phyloP scores from a whole-genome alignment of 2,797 vertebrate species.

The Spheniscus humboldti region DNA sequence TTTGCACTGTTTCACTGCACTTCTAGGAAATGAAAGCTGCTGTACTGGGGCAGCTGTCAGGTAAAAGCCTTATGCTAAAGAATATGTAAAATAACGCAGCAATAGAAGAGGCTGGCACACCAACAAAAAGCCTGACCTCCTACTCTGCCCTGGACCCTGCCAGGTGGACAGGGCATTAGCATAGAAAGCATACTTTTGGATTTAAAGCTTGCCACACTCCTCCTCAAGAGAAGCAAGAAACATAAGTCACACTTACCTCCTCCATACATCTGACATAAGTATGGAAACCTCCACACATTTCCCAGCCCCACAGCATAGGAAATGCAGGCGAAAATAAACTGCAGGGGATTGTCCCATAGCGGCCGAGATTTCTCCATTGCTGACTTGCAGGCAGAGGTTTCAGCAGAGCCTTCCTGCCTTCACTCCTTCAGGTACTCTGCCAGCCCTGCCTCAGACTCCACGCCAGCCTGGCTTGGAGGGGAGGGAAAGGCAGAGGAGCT shows the following conservation, averaged over 20 bases:
- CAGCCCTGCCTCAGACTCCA: slow-evolving; percentile 2
- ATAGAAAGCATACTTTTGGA: neutral
- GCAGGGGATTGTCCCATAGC: slow-evolving; percentile 82
- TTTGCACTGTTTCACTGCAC: neutral
- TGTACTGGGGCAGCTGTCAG: neutral
- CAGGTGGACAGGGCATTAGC: neutral
- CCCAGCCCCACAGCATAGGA: slow-evolving; percentile 94
- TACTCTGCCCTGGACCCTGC: neutral
- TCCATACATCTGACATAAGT: slow-evolving; percentile 93
- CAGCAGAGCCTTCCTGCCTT: neutral
- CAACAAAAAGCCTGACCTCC: neutral
- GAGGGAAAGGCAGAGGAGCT: slow-evolving; percentile 48
- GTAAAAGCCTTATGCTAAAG: neutral
- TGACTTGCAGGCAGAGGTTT: neutral
- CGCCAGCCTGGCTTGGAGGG: slow-evolving; percentile 6
- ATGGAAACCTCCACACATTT: slow-evolving; percentile 96
- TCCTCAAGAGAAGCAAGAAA: neutral
- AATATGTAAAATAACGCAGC: neutral
- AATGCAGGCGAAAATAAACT: slow-evolving; percentile 92
- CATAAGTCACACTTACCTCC: slow-evolving; percentile 82
- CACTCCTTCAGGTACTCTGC: slow-evolving; percentile 24
- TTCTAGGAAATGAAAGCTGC: neutral
- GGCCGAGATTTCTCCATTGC: slow-evolving; percentile 81
- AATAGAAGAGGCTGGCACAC: neutral
- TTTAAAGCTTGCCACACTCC: neutral